Evolutionary conservation across 2,797 vertebrate species (phyloP).

Genomic region (Parauchenoglanis ngamensis): DNA sequence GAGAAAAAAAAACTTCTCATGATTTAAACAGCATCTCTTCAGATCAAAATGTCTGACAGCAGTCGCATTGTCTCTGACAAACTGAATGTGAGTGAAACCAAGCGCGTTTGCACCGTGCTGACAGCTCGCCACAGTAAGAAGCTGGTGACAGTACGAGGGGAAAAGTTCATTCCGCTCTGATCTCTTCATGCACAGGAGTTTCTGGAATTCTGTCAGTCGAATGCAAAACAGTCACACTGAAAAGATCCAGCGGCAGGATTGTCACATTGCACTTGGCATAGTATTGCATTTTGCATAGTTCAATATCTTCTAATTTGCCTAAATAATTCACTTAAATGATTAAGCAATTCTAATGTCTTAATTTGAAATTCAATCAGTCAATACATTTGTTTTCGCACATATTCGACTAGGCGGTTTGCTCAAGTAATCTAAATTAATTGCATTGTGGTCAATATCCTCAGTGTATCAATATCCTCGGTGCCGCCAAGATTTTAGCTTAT

Average conservation of each 20-base stretch:
- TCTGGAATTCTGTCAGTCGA: constrained; percentile 36
- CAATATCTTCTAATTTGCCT: constrained; percentile 36
- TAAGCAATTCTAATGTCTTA: constrained; percentile 27
- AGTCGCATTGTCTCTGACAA: constrained; percentile 32
- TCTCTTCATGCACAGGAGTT: constrained; percentile 25
- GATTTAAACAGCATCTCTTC: constrained; percentile 33
- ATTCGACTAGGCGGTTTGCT: constrained; percentile 33
- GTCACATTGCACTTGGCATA: constrained; percentile 7
- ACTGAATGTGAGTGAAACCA: constrained; percentile 36
- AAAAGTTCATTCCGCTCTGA: constrained; percentile 47
- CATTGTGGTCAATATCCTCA: constrained; percentile 37
- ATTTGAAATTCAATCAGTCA: constrained; percentile 39
- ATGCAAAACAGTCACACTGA: constrained; percentile 26
- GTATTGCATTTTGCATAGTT: not conserved
- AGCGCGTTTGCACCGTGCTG: constrained; percentile 21
- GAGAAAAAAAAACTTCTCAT: not conserved
- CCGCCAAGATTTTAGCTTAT: constrained; percentile 42
- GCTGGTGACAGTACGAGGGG: constrained; percentile 31
- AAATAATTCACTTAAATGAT: constrained; percentile 38
- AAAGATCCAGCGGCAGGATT: not conserved
- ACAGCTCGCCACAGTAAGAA: constrained; percentile 34
- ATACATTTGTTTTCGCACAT: constrained; percentile 44
- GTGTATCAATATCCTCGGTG: not conserved
- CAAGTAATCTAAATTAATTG: constrained; percentile 44
- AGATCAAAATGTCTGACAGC: constrained; percentile 34